Evolutionary conservation across 2,797 vertebrate genomes (phyloP).

Genomic region (Rousettus madagascariensis): DNA sequence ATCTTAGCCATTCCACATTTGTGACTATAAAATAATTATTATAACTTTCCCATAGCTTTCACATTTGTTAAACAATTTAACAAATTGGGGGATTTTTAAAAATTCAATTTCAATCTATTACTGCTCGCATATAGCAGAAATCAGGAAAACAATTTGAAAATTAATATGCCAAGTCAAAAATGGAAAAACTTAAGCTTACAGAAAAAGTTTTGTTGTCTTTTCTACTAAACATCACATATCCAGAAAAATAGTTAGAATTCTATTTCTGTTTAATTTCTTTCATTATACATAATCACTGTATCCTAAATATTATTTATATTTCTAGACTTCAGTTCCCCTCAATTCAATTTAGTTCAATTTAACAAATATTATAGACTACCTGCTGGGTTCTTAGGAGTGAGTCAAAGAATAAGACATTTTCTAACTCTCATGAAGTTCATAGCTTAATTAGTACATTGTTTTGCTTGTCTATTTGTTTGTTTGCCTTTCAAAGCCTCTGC

Average conservation of each 20-base stretch:
- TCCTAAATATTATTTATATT: conserved; percentile 8
- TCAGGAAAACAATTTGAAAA: not conserved
- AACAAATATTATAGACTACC: not conserved
- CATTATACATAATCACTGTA: not conserved
- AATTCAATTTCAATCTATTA: not conserved
- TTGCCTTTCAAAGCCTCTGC: not conserved
- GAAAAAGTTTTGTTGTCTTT: not conserved
- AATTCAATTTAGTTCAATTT: not conserved
- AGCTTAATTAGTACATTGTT: not conserved
- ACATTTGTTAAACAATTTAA: not conserved
- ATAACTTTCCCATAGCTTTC: not conserved
- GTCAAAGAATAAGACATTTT: conserved; percentile 46
- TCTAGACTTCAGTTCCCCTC: not conserved
- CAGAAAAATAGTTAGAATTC: not conserved
- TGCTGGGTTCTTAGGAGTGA: not conserved
- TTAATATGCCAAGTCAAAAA: not conserved
- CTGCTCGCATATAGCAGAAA: not conserved
- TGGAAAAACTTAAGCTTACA: not conserved
- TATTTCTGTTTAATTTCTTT: conserved; percentile 33
- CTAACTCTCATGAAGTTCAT: not conserved
- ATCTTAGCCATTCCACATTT: not conserved
- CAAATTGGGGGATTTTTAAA: not conserved
- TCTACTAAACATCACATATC: not conserved
- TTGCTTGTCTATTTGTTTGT: too few relatives aligned
- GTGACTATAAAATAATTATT: not conserved